Evolutionary conservation across 1,140 invertebrate genomes (phyloP).

Genomic region (Drosophila parvula): DNA sequence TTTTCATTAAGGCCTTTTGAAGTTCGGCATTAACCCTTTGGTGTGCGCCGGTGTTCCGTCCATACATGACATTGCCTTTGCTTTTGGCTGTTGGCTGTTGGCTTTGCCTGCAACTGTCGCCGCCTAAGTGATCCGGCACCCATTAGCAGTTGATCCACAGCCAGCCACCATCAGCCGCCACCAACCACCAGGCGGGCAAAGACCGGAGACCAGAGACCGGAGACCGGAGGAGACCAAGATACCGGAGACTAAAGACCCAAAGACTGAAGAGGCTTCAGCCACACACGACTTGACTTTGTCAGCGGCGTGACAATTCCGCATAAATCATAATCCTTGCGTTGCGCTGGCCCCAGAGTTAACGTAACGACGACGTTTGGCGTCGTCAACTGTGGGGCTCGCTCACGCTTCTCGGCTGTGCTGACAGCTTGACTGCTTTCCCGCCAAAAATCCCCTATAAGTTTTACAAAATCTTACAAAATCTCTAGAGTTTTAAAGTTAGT

Average conservation of each 20-base stretch:
- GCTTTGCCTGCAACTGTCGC: conserved; percentile 19
- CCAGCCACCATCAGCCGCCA: background rate
- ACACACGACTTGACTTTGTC: conserved; percentile 47
- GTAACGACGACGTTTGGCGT: conserved; percentile 45
- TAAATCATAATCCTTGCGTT: conserved; percentile 51
- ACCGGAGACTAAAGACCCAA: background rate
- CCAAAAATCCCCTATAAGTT: background rate
- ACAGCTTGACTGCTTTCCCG: background rate
- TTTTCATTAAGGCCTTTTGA: conserved; percentile 58
- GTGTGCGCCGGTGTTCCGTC: conserved; percentile 21
- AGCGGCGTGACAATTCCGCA: conserved; percentile 54
- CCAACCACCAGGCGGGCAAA: too few relatives aligned
- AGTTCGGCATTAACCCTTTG: conserved; percentile 41
- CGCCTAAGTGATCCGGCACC: conserved; percentile 31
- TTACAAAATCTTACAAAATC: background rate
- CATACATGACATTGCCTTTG: conserved; percentile 4
- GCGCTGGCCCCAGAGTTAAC: conserved; percentile 31
- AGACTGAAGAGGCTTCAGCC: conserved; percentile 35
- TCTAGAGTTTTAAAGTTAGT: background rate
- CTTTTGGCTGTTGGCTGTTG: background rate
- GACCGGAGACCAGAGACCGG: background rate
- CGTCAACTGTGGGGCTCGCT: conserved; percentile 37
- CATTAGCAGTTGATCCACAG: conserved; percentile 49
- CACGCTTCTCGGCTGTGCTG: background rate
- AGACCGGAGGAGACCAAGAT: background rate